Conservation (phyloP, 2,797 vertebrate species). For the Artibeus jamaicensis region DNA sequence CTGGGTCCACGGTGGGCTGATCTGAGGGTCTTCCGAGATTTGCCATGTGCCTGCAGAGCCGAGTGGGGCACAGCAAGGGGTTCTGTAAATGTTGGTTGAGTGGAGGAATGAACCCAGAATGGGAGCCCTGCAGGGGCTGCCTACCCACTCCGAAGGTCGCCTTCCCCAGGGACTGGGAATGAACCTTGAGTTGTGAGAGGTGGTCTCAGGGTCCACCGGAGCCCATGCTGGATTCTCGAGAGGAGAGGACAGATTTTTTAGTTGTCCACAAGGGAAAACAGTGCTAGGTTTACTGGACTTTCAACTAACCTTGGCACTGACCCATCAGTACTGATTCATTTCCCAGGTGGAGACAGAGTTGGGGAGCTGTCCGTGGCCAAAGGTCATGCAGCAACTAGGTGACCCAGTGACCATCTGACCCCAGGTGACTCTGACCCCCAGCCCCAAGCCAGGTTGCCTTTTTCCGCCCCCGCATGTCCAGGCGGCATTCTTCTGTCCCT, state of each 20-base stretch:
- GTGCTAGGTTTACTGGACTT: neutral
- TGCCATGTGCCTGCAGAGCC: neutral
- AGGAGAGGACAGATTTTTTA: neutral
- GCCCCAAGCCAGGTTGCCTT: neutral
- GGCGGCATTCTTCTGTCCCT: neutral
- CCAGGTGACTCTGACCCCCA: neutral
- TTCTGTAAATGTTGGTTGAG: neutral
- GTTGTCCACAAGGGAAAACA: neutral
- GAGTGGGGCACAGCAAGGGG: neutral
- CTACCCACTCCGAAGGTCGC: accelerated
- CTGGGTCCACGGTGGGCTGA: neutral
- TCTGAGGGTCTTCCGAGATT: neutral
- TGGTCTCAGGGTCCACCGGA: neutral
- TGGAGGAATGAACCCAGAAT: neutral
- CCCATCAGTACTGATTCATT: neutral
- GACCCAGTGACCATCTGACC: neutral
- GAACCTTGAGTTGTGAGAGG: neutral
- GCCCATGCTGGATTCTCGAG: too few species aligned
- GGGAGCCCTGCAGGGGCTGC: too few species aligned
- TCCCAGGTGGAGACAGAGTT: neutral
- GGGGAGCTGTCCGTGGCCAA: neutral
- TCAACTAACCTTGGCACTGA: neutral
- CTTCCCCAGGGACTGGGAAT: neutral
- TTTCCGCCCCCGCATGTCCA: neutral
- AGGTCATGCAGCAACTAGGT: neutral